These are phyloP conservation scores for Hipposideros armiger DNA, from an alignment of 2,113 vertebrate genomes.

Conservation along the genomic window DNA sequence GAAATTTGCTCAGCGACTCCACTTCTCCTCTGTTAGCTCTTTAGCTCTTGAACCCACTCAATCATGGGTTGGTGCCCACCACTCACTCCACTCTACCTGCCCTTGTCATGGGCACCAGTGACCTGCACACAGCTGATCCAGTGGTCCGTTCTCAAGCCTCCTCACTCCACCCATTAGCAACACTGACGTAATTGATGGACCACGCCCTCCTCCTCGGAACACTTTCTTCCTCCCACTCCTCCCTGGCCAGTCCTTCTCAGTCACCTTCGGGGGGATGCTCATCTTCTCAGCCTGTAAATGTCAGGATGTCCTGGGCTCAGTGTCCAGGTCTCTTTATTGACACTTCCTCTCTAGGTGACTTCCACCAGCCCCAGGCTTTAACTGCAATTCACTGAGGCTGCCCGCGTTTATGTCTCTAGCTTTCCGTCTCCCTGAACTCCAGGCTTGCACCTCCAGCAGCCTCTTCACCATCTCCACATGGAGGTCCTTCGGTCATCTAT, in stretches of 20 bases:
- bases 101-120: neutral
- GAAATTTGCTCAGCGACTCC: neutral
- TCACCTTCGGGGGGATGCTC: neutral
- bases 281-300: neutral
- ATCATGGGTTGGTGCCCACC: too few relatives aligned
- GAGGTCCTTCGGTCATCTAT: neutral
- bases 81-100: neutral
- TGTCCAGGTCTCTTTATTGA: neutral
- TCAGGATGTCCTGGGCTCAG: neutral
- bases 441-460: neutral
- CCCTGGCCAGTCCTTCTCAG: neutral
- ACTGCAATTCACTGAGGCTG: accelerated
- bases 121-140: neutral
- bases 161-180: accelerated
- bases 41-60: neutral
- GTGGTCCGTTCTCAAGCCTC: neutral
- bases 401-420: neutral
- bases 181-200: accelerated
- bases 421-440: too few relatives aligned
- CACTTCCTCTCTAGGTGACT: neutral
- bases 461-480: neutral
- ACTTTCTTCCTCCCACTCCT: neutral
- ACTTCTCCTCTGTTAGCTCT: neutral
- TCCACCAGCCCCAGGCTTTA: neutral
- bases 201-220: neutral